Percentiles rank a stretch among this genome's conserved stretches.
Conservation (phyloP, 2,797 vertebrate species). For the Propithecus deckenii region DNA sequence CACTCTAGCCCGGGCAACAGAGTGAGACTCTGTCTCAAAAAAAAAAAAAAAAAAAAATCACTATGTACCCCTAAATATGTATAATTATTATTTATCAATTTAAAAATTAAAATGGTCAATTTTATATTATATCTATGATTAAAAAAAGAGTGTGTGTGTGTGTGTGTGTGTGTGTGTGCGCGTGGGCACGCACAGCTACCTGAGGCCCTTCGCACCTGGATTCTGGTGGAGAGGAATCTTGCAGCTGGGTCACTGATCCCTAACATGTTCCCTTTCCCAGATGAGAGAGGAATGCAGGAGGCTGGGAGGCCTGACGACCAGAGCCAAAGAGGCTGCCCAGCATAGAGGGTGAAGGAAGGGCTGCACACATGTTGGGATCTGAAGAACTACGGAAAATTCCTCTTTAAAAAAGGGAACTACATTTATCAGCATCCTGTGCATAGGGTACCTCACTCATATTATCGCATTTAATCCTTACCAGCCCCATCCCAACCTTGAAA, state of each 20-base stretch:
- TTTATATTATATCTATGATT: not conserved
- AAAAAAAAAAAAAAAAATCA: too few relatives aligned
- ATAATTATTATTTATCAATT: not conserved
- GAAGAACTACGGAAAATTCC: not conserved
- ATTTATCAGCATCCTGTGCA: too few relatives aligned
- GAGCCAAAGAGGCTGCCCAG: fast-evolving
- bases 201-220: not conserved
- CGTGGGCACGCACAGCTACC: not conserved
- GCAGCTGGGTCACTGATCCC: not conserved
- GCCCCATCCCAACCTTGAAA: not conserved
- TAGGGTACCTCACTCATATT: not conserved
- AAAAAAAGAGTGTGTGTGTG: not conserved
- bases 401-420: not conserved
- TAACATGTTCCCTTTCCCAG: not conserved
- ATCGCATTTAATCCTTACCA: not conserved
- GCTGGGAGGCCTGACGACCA: not conserved
- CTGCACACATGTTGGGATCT: not conserved
- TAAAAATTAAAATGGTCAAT: not conserved
- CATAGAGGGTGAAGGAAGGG: not conserved
- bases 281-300: not conserved
- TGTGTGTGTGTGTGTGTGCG: not conserved
- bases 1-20: too few relatives aligned
- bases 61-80: not conserved
- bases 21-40: too few relatives aligned
- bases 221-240: not conserved